Base-by-base conservation (phyloP, 1,140 invertebrate genomes). In the Apis mellifera region DNA sequence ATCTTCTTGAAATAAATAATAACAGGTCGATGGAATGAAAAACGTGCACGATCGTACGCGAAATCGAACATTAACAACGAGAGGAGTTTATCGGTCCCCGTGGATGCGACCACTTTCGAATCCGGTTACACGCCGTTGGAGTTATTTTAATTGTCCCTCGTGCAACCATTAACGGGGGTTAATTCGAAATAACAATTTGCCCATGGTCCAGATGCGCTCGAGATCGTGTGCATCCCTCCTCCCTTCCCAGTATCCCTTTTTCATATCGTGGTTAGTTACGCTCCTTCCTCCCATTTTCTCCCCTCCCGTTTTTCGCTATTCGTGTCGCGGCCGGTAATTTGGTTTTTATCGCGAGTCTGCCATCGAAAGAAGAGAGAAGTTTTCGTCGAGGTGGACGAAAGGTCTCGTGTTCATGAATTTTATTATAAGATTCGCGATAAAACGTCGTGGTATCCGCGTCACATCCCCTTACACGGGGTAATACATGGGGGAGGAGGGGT, bases 341-440 rank as follows among this genome's bases (percentile, higher is more conserved):
- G 89, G 76, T 91, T 91, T 91, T 91, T 91, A 91, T 91, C 90
- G 78, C 32, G 72, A 78, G 84, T 86, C 89, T 90, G 69, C 90
- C 85, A 91, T 91, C 91, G 89, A 42, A 7, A 42, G 32, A 7
- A 42, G 32, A 69, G 85, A 85, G 85, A 90, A 91, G 83, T 88
- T 91, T 91, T 91, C 90, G 90, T 90, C 89, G 87, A 64, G 71
- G 81, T 70, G 71, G 57, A 54, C 8, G 75, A n/a, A n/a, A n/a
- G n/a, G 3, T n/a, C 48, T 64, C 89, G 90, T 91, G 91, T 91
- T 91, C 90, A 90, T 91, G 91, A 91, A 91, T 91, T 91, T 91
- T 91, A 91, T 91, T 91, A n/a, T n/a, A 91, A 91, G 91, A 91
- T 91, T 62, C 77, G 59, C 89, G 89, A 91, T 91, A 91, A 91